These are phyloP conservation scores for Rhinichthys osculus DNA, from an alignment of 2,797 vertebrate genomes.

Conservation along the genomic window DNA sequence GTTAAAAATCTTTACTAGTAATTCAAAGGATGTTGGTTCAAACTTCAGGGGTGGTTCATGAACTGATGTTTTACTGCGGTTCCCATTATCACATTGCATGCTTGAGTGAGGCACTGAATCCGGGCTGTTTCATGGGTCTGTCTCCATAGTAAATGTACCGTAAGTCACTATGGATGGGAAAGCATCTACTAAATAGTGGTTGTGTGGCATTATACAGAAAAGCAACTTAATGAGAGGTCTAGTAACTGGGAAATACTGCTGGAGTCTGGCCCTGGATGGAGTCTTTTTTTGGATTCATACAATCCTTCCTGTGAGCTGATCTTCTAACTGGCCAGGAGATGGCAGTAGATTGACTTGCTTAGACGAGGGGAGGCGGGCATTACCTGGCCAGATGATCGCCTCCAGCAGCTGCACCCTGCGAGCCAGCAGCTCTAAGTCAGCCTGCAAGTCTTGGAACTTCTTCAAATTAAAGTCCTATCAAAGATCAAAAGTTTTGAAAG, in stretches of 20 bases:
- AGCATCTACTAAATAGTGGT: slow-evolving; percentile 11
- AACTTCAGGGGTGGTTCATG: not conserved
- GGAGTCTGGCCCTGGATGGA: slow-evolving; percentile 6
- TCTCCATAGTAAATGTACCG: slow-evolving; percentile 11
- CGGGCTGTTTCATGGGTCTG: not conserved
- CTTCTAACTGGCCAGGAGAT: slow-evolving; percentile 35
- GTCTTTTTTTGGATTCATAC: not conserved
- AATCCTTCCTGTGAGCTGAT: slow-evolving; percentile 10
- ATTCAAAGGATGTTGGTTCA: not conserved
- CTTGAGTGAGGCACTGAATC: not conserved
- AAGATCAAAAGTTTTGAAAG: slow-evolving; percentile 89
- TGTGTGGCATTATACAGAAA: not conserved
- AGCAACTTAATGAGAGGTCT: not conserved
- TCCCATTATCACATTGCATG: not conserved
- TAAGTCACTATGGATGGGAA: not conserved
- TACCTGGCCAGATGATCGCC: slow-evolving; percentile 99
- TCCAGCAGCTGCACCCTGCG: slow-evolving; percentile 99
- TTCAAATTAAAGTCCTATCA: slow-evolving; percentile 98
- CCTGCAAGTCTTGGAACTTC: slow-evolving; percentile 96
- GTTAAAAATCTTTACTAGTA: not conserved
- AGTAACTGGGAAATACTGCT: slow-evolving; percentile 22
- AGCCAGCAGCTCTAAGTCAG: slow-evolving; percentile 98
- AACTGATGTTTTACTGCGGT: not conserved
- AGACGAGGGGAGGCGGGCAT: slow-evolving; percentile 64
- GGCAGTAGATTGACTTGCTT: slow-evolving; percentile 46